A percentile compares a stretch with the other conserved stretches of the same genome.
These are phyloP conservation scores for Meloidogyne chitwoodi DNA, from an alignment of 1,140 invertebrate species.

Conservation along the genomic window DNA sequence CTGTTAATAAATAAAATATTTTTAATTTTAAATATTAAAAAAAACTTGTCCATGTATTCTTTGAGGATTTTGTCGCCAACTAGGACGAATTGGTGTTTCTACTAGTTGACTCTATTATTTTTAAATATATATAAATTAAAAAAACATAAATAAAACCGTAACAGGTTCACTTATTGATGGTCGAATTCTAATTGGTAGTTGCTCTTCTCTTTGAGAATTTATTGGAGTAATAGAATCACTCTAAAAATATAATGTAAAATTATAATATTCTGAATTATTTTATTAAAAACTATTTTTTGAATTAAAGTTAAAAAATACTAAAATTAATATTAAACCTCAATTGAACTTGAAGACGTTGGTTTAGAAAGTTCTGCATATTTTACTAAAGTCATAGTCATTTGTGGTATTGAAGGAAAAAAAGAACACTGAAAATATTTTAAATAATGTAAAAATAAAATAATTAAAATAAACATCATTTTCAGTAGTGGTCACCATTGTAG, in stretches of 20 bases:
- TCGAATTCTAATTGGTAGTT: not conserved
- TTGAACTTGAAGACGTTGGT: not conserved
- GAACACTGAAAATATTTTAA: too few relatives aligned
- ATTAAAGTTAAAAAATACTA: too few relatives aligned
- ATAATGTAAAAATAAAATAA: too few relatives aligned
- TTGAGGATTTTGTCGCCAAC: not conserved
- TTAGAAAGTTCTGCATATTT: too few relatives aligned
- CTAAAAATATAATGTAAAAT: not conserved
- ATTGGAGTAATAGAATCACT: not conserved
- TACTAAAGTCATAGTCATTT: too few relatives aligned
- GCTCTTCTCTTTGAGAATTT: not conserved
- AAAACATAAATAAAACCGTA: not conserved
- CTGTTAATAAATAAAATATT: not conserved
- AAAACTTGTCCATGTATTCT: not conserved
- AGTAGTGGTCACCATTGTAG: too few relatives aligned
- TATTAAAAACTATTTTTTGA: too few relatives aligned
- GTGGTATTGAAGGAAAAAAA: not conserved
- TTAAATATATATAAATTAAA: not conserved
- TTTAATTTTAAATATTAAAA: not conserved
- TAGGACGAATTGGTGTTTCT: not conserved
- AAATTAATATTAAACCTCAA: too few relatives aligned
- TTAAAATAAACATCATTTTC: not conserved
- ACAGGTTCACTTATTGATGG: not conserved
- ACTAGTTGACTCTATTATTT: not conserved
- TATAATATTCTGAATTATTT: too few relatives aligned